A percentile compares a stretch with the other conserved stretches of the same genome.
Conservation (phyloP, 2,888 invertebrate species). For the Himalopsyche tibetana region DNA sequence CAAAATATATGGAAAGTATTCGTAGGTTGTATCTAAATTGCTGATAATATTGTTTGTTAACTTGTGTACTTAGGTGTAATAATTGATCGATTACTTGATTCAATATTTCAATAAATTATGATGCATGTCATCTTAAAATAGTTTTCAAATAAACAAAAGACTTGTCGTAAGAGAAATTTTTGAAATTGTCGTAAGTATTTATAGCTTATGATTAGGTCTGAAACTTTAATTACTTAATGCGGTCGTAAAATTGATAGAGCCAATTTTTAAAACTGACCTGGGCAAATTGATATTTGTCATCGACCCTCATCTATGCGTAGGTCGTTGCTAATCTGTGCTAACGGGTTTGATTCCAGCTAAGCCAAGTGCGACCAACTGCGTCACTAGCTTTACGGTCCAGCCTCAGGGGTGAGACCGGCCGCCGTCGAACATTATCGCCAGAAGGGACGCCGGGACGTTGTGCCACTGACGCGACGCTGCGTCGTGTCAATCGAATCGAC, state of each 20-base stretch:
- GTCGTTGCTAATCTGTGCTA: slow-evolving; percentile 52
- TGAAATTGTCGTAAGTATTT: no score
- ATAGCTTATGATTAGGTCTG: no score
- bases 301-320: slow-evolving; percentile 11
- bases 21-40: no score
- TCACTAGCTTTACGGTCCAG: slow-evolving; percentile 48
- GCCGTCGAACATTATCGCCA: slow-evolving; percentile 35
- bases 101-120: no score
- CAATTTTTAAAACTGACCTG: slow-evolving; percentile 3
- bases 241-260: background rate
- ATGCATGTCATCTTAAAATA: no score
- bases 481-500: slow-evolving; percentile 40
- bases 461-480: background rate
- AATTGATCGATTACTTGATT: no score
- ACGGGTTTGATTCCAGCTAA: slow-evolving; percentile 56
- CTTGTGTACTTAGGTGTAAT: no score
- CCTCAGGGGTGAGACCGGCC: slow-evolving; percentile 28
- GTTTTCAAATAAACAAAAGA: no score
- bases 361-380: slow-evolving; percentile 56
- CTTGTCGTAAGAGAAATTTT: no score
- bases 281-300: slow-evolving; percentile 11
- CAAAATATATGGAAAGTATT: no score
- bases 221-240: no score
- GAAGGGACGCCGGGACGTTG: slow-evolving; percentile 24
- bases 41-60: no score